Evolutionary conservation across 2,113 vertebrate genomes (phyloP).

Genomic region (Oreochromis tanganicae): DNA sequence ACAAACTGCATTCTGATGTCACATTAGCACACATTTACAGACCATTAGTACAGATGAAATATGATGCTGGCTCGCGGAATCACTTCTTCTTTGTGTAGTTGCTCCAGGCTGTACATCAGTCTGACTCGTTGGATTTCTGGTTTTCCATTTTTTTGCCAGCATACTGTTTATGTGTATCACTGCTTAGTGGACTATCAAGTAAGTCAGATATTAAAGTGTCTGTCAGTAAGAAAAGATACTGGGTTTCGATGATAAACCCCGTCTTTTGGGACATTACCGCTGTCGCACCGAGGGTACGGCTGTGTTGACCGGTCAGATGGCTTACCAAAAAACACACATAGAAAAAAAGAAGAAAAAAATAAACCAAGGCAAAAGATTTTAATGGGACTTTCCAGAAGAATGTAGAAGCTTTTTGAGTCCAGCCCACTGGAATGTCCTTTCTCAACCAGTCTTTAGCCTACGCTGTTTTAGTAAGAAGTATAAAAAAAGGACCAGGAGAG

Average conservation of each 20-base stretch:
- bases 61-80: not conserved
- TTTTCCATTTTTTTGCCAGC: not conserved
- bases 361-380: not conserved
- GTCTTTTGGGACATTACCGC: not conserved
- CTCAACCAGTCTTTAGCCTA: not conserved
- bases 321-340: not conserved
- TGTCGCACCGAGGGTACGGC: not conserved
- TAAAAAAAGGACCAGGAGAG: not conserved
- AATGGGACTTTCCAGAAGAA: conserved; percentile 16
- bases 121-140: not conserved
- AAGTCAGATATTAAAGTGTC: not conserved
- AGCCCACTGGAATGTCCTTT: conserved; percentile 49
- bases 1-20: not conserved
- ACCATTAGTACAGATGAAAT: not conserved
- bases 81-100: not conserved
- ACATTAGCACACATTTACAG: not conserved
- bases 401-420: not conserved
- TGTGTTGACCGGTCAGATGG: not conserved
- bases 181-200: not conserved
- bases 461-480: not conserved
- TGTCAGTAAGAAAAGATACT: not conserved
- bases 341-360: not conserved
- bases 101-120: not conserved
- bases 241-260: not conserved
- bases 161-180: not conserved